phyloP scores from a whole-genome alignment of 1,140 invertebrate genomes.

The Contarinia nasturtii region DNA sequence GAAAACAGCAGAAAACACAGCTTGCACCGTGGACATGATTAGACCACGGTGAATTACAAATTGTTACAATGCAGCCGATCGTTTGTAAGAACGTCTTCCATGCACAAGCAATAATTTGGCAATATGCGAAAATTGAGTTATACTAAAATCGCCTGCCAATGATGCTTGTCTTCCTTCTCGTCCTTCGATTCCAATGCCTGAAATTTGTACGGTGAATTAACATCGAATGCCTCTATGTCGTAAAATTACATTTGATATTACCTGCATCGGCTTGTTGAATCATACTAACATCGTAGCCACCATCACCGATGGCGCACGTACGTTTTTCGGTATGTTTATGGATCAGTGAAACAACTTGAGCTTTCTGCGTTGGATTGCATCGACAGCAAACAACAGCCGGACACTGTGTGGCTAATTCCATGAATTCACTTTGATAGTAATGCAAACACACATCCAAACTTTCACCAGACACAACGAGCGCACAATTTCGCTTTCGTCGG shows the following conservation, averaged over 20 bases:
- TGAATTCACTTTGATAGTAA: constrained; percentile 89
- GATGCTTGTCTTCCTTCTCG: constrained; percentile 90
- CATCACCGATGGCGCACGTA: constrained; percentile 65
- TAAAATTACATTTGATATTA: constrained; percentile 26
- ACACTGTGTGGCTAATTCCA: constrained; percentile 74
- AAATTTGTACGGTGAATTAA: too few species aligned
- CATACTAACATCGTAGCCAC: constrained; percentile 80
- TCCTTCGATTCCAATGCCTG: constrained; percentile 88
- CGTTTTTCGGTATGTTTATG: constrained; percentile 73
- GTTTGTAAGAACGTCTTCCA: constrained; percentile 86
- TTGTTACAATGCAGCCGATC: constrained; percentile 88
- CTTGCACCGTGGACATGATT: constrained; percentile 98
- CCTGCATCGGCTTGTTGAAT: constrained; percentile 90
- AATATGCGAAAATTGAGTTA: constrained; percentile 80
- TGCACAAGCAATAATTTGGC: constrained; percentile 80
- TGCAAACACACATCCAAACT: constrained; percentile 85
- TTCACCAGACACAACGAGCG: constrained; percentile 82
- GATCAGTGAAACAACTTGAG: constrained; percentile 80
- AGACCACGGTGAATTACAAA: constrained; percentile 98
- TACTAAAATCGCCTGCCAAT: constrained; percentile 96
- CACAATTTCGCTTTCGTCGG: constrained; percentile 68
- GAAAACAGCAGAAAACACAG: constrained; percentile 96
- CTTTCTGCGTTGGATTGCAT: constrained; percentile 98
- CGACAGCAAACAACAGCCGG: constrained; percentile 91
- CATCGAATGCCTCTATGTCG: too few species aligned